Base-by-base conservation (phyloP, 92 coral and sea anemone species). In the Pocillopora grandis region DNA sequence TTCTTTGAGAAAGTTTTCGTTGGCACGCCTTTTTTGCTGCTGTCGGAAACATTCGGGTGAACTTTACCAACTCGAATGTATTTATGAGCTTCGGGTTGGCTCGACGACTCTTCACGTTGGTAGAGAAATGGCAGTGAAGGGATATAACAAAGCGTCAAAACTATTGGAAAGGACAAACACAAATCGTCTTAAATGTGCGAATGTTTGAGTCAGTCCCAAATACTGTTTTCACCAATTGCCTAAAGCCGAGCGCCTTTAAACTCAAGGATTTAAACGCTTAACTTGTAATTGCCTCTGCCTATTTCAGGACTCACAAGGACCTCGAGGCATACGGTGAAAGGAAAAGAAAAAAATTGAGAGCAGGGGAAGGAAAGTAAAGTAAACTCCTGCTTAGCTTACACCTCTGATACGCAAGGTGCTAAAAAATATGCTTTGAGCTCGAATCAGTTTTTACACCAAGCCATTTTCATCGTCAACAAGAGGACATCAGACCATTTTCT, bases 41-140 rank as follows among this genome's bases (percentile, higher is more conserved):
- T 86, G 86, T 71, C 73, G 76, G 83, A 75, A 66, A 76, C 42
- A 76, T 37, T 84, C 71, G 23, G 76, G 48, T 71, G 77, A 68
- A 59, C 87, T n/a, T 61, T 71, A 59, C 10, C 19, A 12, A 13
- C 18, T 19, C 14, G 86, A 23, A 12, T 83, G 80, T 33, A 65
- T 74, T 83, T 83, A 74, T 71, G 86, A 62, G 62, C 86, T 83
- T 64, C 86, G 86, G 9, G 61, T 83, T 62, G 86, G 86, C 35
- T 74, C 86, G 17, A 73, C 80, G 57, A 52, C 37, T 12, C 48
- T 85, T 58, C 84, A 70, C 16, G 70, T 76, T 11, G 75, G 60
- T 8, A 56, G 82, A 57, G 71, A 76, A 67, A 68, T 76, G 76
- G 82, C 88, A 58, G 37, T 77, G 58, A 76, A 77, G 58, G 88